Conservation (phyloP, 2,113 vertebrate genomes). For the Cottus gobio region DNA sequence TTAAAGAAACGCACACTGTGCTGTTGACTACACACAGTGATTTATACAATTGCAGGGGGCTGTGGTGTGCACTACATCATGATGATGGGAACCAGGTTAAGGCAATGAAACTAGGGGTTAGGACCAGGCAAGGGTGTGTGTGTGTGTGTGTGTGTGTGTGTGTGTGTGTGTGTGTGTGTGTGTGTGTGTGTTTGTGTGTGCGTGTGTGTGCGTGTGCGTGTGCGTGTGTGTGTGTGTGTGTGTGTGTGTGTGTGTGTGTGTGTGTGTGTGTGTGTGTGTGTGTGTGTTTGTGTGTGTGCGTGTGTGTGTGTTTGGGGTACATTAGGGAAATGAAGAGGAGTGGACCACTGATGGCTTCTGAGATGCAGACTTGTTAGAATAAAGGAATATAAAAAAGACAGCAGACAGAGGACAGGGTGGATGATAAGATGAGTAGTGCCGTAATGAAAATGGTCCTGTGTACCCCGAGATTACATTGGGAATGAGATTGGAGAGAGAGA, state of each 20-base stretch:
- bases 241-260: constrained; percentile 7
- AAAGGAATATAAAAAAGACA: constrained; percentile 77
- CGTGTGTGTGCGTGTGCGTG: constrained; percentile 4
- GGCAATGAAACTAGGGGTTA: constrained; percentile 76
- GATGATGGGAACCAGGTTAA: constrained; percentile 73
- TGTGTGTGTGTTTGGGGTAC: constrained; percentile 45
- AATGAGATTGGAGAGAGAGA: constrained; percentile 62
- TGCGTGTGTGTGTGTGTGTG: constrained; percentile 4
- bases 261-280: constrained; percentile 6
- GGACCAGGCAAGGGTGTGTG: constrained; percentile 29
- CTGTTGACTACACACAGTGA: constrained; percentile 26
- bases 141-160: constrained; percentile 18
- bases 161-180: constrained; percentile 10
- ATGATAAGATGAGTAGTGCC: constrained; percentile 73
- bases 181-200: constrained; percentile 10
- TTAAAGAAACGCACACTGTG: constrained; percentile 16
- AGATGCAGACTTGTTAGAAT: constrained; percentile 79
- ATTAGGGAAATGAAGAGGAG: constrained; percentile 82
- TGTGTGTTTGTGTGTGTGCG: constrained; percentile 5
- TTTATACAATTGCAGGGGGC: constrained; percentile 49
- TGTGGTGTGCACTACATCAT: constrained; percentile 60
- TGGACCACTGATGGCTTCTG: constrained; percentile 66
- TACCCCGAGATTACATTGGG: constrained; percentile 72
- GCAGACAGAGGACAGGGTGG: constrained; percentile 67
- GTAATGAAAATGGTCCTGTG: constrained; percentile 74